Percentiles rank a stretch among this genome's conserved stretches.
These are phyloP conservation scores for Orthosia incerta DNA, from an alignment of 2,888 invertebrate species.

Conservation along the genomic window DNA sequence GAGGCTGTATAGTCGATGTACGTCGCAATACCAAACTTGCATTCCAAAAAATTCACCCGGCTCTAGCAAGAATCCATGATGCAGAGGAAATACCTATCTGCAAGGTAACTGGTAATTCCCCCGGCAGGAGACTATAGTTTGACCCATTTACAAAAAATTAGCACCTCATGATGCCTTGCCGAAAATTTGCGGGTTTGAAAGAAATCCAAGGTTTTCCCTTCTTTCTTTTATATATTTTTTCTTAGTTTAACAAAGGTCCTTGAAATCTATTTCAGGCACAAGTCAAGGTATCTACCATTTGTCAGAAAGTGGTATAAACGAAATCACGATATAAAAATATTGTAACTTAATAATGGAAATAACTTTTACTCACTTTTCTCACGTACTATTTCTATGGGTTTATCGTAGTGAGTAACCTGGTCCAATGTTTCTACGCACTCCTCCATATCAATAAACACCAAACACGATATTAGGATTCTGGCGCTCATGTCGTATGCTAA, in stretches of 20 bases:
- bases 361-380: constrained; percentile 68
- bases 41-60: neutral
- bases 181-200: too few species aligned
- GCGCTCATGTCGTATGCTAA: constrained; percentile 85
- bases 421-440: constrained; percentile 79
- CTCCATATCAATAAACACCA: constrained; percentile 85
- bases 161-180: too few species aligned
- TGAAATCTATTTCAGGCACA: neutral
- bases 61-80: neutral
- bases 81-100: too few species aligned
- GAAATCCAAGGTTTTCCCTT: too few species aligned
- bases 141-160: too few species aligned
- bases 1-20: too few species aligned
- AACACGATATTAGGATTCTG: constrained; percentile 82
- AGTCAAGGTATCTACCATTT: too few species aligned
- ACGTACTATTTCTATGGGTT: constrained; percentile 54
- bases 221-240: too few species aligned
- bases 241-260: too few species aligned
- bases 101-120: too few species aligned
- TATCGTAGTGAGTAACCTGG: constrained; percentile 71
- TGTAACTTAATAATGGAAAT: neutral
- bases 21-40: neutral
- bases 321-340: neutral
- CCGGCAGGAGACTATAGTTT: too few species aligned
- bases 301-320: neutral